phyloP scores from a whole-genome alignment of 2,113 vertebrate species.

The Lepus europaeus region DNA sequence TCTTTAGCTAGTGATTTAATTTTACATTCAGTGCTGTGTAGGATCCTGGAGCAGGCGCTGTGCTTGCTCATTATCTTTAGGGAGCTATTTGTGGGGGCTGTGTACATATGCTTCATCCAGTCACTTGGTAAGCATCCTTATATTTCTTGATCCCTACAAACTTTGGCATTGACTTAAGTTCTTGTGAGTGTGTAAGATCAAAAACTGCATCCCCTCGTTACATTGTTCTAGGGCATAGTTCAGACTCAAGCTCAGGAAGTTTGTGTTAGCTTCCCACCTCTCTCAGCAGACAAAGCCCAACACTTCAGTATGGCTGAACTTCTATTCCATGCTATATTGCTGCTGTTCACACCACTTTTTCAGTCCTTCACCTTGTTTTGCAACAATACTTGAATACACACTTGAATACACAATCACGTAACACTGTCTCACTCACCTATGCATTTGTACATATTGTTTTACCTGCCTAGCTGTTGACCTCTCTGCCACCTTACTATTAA shows the following conservation, averaged over 20 bases:
- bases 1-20: constrained; percentile 58
- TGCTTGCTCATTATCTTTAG: constrained; percentile 63
- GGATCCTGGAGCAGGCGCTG: constrained; percentile 37
- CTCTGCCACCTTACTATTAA: neutral
- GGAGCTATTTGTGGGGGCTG: constrained; percentile 57
- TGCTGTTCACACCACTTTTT: neutral
- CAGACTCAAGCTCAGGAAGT: neutral
- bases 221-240: neutral
- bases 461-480: constrained; percentile 5
- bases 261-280: neutral
- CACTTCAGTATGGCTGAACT: neutral
- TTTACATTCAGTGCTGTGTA: constrained; percentile 64
- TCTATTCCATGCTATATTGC: neutral
- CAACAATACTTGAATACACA: neutral
- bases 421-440: neutral
- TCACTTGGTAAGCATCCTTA: constrained; percentile 49
- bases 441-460: neutral
- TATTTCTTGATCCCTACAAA: neutral
- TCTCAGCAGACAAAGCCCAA: neutral
- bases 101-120: constrained; percentile 55
- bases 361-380: neutral
- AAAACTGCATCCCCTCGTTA: neutral
- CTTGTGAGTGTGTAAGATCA: neutral
- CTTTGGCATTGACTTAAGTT: constrained; percentile 13
- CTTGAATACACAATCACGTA: neutral